A percentile compares a stretch with the other conserved stretches of the same genome.
Conservation (phyloP, 2,888 invertebrate genomes). For the Amiota mariae region DNA sequence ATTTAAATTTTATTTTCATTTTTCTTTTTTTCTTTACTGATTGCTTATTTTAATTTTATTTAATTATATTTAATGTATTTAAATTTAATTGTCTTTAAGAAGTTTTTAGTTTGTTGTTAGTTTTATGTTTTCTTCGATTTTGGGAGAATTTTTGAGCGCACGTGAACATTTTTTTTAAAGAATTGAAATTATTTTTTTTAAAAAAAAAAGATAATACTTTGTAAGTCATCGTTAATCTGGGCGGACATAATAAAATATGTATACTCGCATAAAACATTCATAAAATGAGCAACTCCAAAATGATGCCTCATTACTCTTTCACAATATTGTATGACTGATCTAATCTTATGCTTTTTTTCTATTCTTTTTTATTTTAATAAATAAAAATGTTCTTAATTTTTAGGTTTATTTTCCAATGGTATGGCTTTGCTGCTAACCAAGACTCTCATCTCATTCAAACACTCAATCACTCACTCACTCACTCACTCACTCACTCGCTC, state of each 20-base stretch:
- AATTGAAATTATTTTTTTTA: not conserved
- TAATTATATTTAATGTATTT: conserved; percentile 15
- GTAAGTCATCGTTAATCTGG: conserved; percentile 51
- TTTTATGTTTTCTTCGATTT: conserved; percentile 5
- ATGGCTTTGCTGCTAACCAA: conserved; percentile 51
- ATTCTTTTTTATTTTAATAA: not conserved
- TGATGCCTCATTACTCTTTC: not conserved
- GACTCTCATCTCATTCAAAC: not conserved
- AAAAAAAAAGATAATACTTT: conserved; percentile 28
- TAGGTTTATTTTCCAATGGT: conserved; percentile 65
- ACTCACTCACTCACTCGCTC: not conserved
- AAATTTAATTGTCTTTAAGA: conserved; percentile 22
- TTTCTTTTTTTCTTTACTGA: conserved; percentile 29
- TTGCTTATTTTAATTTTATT: conserved; percentile 23
- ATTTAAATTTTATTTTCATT: conserved; percentile 1
- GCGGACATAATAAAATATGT: conserved; percentile 45
- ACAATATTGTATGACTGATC: not conserved
- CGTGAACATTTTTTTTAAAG: too few relatives aligned
- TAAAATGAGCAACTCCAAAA: conserved; percentile 34
- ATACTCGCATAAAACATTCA: conserved; percentile 3
- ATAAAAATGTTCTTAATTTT: not conserved
- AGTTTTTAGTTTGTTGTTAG: conserved; percentile 26
- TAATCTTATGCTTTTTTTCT: not conserved
- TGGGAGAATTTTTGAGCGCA: conserved; percentile 12
- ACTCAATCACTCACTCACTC: not conserved